A percentile compares a stretch with the other conserved stretches of the same genome.
Conservation (phyloP, 2,113 vertebrate species). For the Verasper variegatus region DNA sequence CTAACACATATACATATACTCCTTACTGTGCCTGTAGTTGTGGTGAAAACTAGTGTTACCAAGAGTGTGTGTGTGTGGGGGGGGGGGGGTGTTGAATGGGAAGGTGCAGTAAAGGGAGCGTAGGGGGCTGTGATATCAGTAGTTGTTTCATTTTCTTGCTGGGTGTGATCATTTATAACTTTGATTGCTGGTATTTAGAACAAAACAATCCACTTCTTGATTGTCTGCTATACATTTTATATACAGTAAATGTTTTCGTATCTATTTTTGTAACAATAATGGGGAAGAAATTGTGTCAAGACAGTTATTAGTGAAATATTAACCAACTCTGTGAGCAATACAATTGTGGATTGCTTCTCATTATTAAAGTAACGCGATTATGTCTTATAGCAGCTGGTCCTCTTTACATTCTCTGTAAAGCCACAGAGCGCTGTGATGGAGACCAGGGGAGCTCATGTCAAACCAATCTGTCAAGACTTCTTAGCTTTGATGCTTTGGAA, state of each 20-base stretch:
- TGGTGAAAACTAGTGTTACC: slow-evolving; percentile 65
- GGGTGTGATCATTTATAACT: slow-evolving; percentile 60
- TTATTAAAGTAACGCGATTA: slow-evolving; percentile 8
- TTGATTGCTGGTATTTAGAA: slow-evolving; percentile 56
- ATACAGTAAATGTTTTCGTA: slow-evolving; percentile 76
- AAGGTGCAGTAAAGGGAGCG: slow-evolving; percentile 23
- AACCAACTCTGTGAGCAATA: slow-evolving; percentile 62
- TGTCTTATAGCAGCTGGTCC: slow-evolving; percentile 21
- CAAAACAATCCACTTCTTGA: slow-evolving; percentile 57
- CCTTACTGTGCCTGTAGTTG: slow-evolving; percentile 68
- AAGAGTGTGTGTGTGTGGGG: slow-evolving; percentile 1
- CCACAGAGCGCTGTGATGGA: slow-evolving; percentile 7
- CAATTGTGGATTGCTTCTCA: slow-evolving; percentile 46
- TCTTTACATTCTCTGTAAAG: slow-evolving; percentile 16
- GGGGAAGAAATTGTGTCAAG: slow-evolving; percentile 22
- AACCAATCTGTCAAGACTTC: slow-evolving; percentile 49
- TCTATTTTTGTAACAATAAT: slow-evolving; percentile 81
- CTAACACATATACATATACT: slow-evolving; percentile 29
- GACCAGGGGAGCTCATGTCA: slow-evolving; percentile 45
- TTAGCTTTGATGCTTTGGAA: slow-evolving; percentile 68
- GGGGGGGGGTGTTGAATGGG: slow-evolving; percentile 16
- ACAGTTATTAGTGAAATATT: slow-evolving; percentile 41
- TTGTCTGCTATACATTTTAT: slow-evolving; percentile 69
- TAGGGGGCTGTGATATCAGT: slow-evolving; percentile 29
- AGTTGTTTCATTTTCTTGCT: slow-evolving; percentile 51